Evolutionary conservation across 1,140 invertebrate species (phyloP), one percentile per base, ranked within the genome.

Genomic region (Drosophila burlai): DNA sequence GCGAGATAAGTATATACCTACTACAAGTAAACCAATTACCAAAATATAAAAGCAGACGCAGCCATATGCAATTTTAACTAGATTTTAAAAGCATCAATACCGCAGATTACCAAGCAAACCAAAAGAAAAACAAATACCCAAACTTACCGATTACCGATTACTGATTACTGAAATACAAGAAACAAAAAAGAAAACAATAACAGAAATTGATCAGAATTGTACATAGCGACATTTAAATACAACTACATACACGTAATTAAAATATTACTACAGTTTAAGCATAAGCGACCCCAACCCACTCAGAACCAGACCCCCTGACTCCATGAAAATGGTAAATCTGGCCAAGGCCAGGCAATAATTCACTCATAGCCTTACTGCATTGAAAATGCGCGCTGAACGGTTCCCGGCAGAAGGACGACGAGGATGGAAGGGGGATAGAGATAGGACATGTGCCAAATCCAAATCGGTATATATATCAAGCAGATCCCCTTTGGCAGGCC

Each of bases 61-160:
- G 81, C 77, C 77, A 89, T 89, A 90, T 90, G 85, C 85, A 89
- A 76, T 90, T 89, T 89, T 85, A 90, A 89, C 85, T 89, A 89
- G 85, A 89, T 90, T 90, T 89, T 90, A 89, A 89, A 73, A 80
- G 85, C 85, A 89, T 89, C 89, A 89, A 91, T 91, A 90, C 79
- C 61, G 79, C 85, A 89, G 79, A 83, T 71, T 76, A 83, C 64
- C 63, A 77, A 62, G 59, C 60, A 65, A 73, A 71, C 76, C 58
- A 58, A 75, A 77, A 89, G 64, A 83, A 69, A 63, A 29, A 16
- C 45, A 76, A 85, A 77, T 81, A 81, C 52, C 63, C 65, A 67
- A 76, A 72, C 63, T 68, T 83, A 84, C 81, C 68, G 60, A 84
- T 66, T 83, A 84, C 81, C 62, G 69, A 85, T 85, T 81, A 85